Evolutionary conservation across 37 sponge, comb jelly and placozoan species (phyloP), one percentile per base, ranked within the genome.

Genomic region (Theonella swinhoei): DNA sequence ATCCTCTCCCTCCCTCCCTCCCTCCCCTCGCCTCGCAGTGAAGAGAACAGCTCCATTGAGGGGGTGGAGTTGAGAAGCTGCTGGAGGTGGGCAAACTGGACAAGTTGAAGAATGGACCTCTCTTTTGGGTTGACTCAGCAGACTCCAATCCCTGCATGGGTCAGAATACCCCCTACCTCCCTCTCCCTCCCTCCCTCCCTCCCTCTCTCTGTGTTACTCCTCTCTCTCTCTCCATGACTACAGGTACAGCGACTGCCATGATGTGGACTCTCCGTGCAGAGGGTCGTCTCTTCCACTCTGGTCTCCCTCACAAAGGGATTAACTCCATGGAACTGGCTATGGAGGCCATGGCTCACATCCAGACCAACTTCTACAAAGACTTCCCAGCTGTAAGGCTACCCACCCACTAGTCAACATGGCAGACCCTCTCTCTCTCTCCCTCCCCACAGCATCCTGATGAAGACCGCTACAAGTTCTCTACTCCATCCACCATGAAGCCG

Each of bases 241-340:
- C 32, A 85, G 86, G 74, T 4, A 91, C 87, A 62, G 91, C 91
- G 47, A 68, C 89, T 0, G 79, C 80, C 19, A 68, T 68, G 25
- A 82, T 89, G 87, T 93, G 94, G 94, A 93, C 66, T 0, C 59
- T 93, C 47, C 23, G 84, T 1, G 70, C 59, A 23, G 81, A 86
- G 23, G 94, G 94, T 19, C 77, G 87, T 68, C 87, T 93, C 42
- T 89, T 85, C 78, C 94, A 93, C 82, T 93, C 94, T 0, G 94
- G 94, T 3, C 87, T 93, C 41, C 94, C 94, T 33, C 90, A 88
- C 72, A 89, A 88, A 68, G 94, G 90, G 22, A 89, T 93, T 70
- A 93, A 93, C 83, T 73, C 83, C 23, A 17, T 89, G 26, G 94
- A 93, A 69, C 63, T 93, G 34, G 94, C 64, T 39, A 77, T 61